Base-by-base conservation (phyloP, 2,888 invertebrate genomes). In the Hoplodrina ambigua region DNA sequence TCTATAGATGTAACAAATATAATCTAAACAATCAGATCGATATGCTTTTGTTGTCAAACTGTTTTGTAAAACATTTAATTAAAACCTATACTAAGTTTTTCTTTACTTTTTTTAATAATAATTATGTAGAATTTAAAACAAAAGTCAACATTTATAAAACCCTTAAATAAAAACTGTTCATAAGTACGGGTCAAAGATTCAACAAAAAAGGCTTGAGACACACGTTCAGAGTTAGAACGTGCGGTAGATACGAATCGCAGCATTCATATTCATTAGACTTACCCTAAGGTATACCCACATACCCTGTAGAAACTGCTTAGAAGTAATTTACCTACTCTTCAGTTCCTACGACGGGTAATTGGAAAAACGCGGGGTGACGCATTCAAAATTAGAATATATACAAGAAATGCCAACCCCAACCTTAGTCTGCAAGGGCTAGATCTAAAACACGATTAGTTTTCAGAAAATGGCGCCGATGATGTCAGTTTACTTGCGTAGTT, bases 391-490 rank as follows among this genome's bases (percentile, higher is more conserved):
- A 60, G 53, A 57, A 63, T 69, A 73, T 17, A 49, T 52, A 17
- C 17, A 46, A 44, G 25, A 20, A n/a, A 56, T 11, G 30, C 37
- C 13, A 11, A 53, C 41, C 33, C 55, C 25, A 37, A 44, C 53
- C 33, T n/a, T 44, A 54, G 19, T 53, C 17, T 53, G 37, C 20
- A 61, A 61, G 52, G 30, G 55, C n/a, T 73, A 33, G 30, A 2
- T 49, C 17, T 60, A 49, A 56, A 56, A 19, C 30, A 7, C 53
- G 37, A 58, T 58, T 64, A 61, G 37, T 56, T 56, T 59, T 13
- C 50, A 59, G 57, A 67, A 64, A 75, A 75, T 60, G 66, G 75
- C 61, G 63, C 30, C 64, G 30, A 57, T 80, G 63, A 80, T 67
- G 55, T 78, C 80, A 77, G 13, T 17, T 4, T 4, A 60, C 11